These are phyloP conservation scores for Argentina silus DNA, from an alignment of 2,797 vertebrate species.

Conservation along the genomic window DNA sequence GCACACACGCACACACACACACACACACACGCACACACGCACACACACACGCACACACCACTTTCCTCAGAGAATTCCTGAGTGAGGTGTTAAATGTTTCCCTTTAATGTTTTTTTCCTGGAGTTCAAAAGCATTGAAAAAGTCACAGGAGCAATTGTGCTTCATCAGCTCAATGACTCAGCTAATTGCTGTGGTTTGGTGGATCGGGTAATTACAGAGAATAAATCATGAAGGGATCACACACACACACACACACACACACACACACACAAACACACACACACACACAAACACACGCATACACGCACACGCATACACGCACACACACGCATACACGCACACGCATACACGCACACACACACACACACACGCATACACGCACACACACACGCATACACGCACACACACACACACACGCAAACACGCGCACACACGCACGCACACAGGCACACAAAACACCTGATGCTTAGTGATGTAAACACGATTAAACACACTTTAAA, in stretches of 20 bases:
- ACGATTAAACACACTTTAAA: background rate
- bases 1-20: no score
- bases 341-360: background rate
- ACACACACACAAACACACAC: no score
- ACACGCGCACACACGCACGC: background rate
- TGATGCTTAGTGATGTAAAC: no score
- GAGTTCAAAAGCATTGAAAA: no score
- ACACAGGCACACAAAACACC: background rate
- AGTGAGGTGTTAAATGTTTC: no score
- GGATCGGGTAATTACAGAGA: no score
- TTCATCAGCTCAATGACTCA: no score
- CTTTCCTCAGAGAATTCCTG: background rate
- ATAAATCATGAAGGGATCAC: background rate
- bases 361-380: background rate
- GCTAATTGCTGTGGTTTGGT: no score
- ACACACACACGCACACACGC: background rate
- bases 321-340: constrained; percentile 2
- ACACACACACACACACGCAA: background rate
- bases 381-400: background rate
- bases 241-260: background rate
- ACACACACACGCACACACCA: background rate
- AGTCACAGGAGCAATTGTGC: no score
- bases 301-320: no score
- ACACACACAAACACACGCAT: no score
- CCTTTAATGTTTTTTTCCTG: no score